Base-by-base conservation (phyloP, 2,113 vertebrate species). In the Seriola quinqueradiata region DNA sequence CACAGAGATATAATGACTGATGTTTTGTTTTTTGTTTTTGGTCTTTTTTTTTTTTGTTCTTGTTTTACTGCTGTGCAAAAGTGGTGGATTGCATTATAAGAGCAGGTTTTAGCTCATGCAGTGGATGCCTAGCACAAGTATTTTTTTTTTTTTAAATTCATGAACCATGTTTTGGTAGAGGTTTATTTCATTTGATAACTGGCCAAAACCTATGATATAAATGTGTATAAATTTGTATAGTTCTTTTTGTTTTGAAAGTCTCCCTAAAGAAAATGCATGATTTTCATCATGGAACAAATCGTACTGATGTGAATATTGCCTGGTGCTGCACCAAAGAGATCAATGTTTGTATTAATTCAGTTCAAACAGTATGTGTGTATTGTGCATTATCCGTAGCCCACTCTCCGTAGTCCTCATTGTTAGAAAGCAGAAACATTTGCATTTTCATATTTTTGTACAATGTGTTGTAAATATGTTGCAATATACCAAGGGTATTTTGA, bases 381-480 rank as follows among this genome's bases (percentile, higher is more conserved):
- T 16, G 70, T 54, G 40, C 60, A 77, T 52, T 55, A 8, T 14
- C 59, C 58, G 6, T 19, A 76, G 63, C 70, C 77, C 12, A 65
- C 25, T 28, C 63, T 73, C 72, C 80, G 57, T 86, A 79, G 38
- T 50, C 46, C 55, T 70, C 73, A 52, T 79, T 78, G 63, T 75
- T 66, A 72, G 48, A 82, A 69, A 70, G 77, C 83, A 82, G 71
- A 70, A 25, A 69, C 23, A 71, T 64, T 59, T 85, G 70, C 83
- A 65, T 76, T 89, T 93, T 86, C 87, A 78, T 92, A 89, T 93
- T 94, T 92, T 95, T 95, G 92, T 95, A 94, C 84, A 95, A 92
- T 93, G 85, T 94, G 14, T 94, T 95, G 95, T 96, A 96, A 94
- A 96, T 96, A 96, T 91, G 64, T 92, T 78, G 77, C 92, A 93